A percentile compares a stretch with the other conserved stretches of the same genome.
Evolutionary conservation across 92 coral and sea anemone species (phyloP).

Genomic region (Virgularia gustaviana): DNA sequence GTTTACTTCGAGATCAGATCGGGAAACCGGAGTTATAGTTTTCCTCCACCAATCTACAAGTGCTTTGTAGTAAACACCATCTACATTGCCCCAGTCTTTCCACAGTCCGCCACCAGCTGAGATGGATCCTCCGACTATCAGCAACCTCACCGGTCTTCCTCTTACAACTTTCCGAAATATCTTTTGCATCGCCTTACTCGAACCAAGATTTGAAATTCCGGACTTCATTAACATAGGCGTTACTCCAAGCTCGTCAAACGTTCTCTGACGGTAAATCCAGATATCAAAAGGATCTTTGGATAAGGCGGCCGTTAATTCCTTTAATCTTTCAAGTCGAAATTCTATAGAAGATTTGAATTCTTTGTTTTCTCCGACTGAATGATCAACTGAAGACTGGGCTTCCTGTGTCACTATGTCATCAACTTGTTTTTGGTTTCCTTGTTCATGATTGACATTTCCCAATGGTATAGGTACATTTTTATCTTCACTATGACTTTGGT

Average conservation of each 20-base stretch:
- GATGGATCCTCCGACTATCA: constrained; percentile 93
- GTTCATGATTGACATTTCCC: too few species aligned
- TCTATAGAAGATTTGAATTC: not conserved
- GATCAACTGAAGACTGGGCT: too few species aligned
- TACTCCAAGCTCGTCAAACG: constrained; percentile 74
- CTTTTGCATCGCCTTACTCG: constrained; percentile 61
- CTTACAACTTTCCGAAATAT: constrained; percentile 65
- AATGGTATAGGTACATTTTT: too few species aligned
- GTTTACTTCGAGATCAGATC: constrained; percentile 61
- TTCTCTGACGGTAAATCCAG: constrained; percentile 84
- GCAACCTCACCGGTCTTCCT: constrained; percentile 59
- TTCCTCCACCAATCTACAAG: constrained; percentile 84
- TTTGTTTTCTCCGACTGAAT: not conserved
- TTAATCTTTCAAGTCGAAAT: constrained; percentile 28
- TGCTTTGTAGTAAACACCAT: constrained; percentile 84
- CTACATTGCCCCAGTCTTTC: constrained; percentile 81
- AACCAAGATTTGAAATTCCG: constrained; percentile 77
- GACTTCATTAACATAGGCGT: constrained; percentile 72
- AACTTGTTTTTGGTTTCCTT: too few species aligned
- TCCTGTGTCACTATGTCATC: too few species aligned
- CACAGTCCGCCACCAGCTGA: constrained; percentile 98
- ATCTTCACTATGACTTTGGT: too few species aligned
- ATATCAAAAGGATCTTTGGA: constrained; percentile 66
- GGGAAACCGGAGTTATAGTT: constrained; percentile 66
- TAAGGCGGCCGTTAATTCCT: constrained; percentile 59